Conservation (phyloP, 2,888 invertebrate species). For the Dynastes tityus region DNA sequence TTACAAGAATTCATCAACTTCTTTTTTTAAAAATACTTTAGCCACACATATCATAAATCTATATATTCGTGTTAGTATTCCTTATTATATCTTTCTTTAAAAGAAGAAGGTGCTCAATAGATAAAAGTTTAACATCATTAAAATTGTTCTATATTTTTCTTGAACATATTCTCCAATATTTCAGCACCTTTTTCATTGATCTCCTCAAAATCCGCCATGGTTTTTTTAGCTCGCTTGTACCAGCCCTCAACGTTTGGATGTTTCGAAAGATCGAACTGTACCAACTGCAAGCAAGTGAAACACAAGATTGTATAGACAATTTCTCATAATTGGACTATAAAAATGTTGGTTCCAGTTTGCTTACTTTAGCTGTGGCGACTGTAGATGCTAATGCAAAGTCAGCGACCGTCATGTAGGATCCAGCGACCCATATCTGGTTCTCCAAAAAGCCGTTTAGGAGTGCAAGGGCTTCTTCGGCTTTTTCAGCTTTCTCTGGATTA, state of each 20-base stretch:
- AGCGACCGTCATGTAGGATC: conserved; percentile 80
- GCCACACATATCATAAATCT: too few species aligned
- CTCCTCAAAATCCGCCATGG: conserved; percentile 79
- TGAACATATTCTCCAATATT: conserved; percentile 73
- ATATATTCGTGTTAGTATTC: too few species aligned
- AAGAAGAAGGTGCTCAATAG: not conserved
- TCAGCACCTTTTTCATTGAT: conserved; percentile 76
- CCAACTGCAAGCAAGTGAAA: conserved; percentile 67
- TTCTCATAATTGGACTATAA: not conserved
- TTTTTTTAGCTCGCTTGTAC: conserved; percentile 79
- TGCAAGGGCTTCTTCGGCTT: conserved; percentile 76
- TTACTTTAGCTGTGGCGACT: conserved; percentile 76
- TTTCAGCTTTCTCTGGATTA: conserved; percentile 62
- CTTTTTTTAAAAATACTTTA: too few species aligned
- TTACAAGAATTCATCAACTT: too few species aligned
- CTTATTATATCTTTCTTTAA: not conserved
- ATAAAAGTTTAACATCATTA: not conserved
- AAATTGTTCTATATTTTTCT: conserved; percentile 67
- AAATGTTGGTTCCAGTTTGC: conserved; percentile 9
- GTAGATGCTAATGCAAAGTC: conserved; percentile 78
- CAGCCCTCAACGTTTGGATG: conserved; percentile 77
- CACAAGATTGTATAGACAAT: not conserved
- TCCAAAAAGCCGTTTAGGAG: conserved; percentile 76
- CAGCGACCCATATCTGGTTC: conserved; percentile 78
- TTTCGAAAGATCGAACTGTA: conserved; percentile 73